Evolutionary conservation across 2,888 invertebrate species (phyloP).

Genomic region (Parochlus steinenii): DNA sequence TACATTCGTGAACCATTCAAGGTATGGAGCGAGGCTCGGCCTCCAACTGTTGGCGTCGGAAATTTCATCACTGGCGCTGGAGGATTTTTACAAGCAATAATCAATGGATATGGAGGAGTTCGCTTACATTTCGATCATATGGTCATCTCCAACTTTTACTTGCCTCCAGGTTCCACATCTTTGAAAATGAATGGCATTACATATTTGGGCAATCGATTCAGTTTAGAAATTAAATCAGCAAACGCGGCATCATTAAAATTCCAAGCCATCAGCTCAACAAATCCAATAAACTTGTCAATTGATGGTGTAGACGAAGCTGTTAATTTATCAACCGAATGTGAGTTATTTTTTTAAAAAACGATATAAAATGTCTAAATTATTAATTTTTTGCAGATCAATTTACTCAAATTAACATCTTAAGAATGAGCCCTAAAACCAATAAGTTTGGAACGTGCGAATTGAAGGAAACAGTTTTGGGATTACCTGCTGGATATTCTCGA

Average conservation of each 20-base stretch:
- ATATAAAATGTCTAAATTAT: too few relatives aligned
- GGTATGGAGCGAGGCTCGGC: conserved; percentile 40
- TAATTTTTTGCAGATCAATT: too few relatives aligned
- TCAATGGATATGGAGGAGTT: conserved; percentile 40
- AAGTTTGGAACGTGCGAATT: conserved; percentile 5
- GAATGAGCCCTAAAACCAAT: not conserved
- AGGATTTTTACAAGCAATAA: conserved; percentile 39
- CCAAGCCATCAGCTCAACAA: not conserved
- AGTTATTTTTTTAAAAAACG: too few relatives aligned
- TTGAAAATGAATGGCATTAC: conserved; percentile 8
- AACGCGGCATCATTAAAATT: not conserved
- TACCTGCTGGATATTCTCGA: not conserved
- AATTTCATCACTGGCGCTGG: conserved; percentile 46
- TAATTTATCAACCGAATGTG: too few relatives aligned
- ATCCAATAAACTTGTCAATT: not conserved
- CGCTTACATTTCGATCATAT: conserved; percentile 34
- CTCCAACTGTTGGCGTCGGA: conserved; percentile 35
- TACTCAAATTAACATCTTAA: too few relatives aligned
- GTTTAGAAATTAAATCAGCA: not conserved
- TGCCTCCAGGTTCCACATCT: conserved; percentile 28
- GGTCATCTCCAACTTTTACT: conserved; percentile 28
- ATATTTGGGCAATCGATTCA: conserved; percentile 9
- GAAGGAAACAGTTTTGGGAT: conserved; percentile 2
- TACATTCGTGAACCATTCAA: conserved; percentile 43
- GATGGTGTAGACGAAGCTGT: too few relatives aligned